Evolutionary conservation across 2,888 invertebrate genomes (phyloP), one percentile per base, ranked within the genome.

Genomic region (Ryuthela nishihirai): DNA sequence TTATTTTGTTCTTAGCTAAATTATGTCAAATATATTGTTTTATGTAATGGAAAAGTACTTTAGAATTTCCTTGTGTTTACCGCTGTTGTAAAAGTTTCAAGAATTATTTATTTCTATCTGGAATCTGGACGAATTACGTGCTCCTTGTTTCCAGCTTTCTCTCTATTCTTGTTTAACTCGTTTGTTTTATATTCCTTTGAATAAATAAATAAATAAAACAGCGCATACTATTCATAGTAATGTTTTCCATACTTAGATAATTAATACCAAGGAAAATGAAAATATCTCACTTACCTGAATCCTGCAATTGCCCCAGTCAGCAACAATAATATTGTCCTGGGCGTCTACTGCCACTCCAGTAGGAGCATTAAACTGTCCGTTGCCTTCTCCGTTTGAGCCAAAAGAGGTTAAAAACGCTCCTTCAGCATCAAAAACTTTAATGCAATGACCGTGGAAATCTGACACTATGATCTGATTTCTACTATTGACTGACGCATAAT

Each of bases 281-380:
- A 32, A 17, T 1, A 5, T 15, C 12, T 12, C 10, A 43, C 56
- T 36, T 68, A 78, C 77, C 75, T 79, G 79, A 55, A 80, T 77
- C 60, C 79, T 69, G 35, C 77, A 78, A 67, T 79, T 80, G 40
- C 79, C 79, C 79, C 79, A 79, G 64, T 79, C 79, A 18, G 78
- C 78, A 9, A 79, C 79, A 17, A 79, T 70, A 44, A 79, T 75
- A 62, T 78, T 77, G 44, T 77, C 78, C 55, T 74, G 72, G 24
- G 70, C 69, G 64, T 79, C 79, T 10, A 78, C 75, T 29, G 77
- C 78, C 3, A 79, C 71, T 7, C 79, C 79, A 9, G 79, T 79
- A 0, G 79, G 79, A 10, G 78, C 79, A 68, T 78, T 78, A 64
- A 79, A 79, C 69, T 79, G 78, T 5, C 79, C 52, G 45, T 54